These are phyloP conservation scores for Gastracanthus pulcherrimus DNA, from an alignment of 2,888 invertebrate genomes.

Conservation along the genomic window DNA sequence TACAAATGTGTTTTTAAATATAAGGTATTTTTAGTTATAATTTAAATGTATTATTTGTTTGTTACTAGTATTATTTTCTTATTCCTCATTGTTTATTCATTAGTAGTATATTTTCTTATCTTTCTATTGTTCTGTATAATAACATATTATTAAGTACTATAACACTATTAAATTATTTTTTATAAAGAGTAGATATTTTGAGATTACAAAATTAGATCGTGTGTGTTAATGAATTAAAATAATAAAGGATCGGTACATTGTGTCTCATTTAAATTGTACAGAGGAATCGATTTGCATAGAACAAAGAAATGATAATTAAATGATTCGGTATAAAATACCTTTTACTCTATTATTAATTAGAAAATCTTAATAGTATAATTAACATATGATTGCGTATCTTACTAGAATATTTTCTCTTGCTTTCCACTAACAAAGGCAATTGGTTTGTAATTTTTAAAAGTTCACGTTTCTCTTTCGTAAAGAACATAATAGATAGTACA, in stretches of 20 bases:
- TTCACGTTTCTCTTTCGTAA: constrained; percentile 1
- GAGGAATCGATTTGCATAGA: background rate
- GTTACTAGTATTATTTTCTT: background rate
- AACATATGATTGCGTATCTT: constrained; percentile 1
- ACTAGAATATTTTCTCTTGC: background rate
- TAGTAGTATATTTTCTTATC: background rate
- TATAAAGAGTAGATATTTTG: background rate
- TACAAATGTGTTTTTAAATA: no score
- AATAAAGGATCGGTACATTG: background rate
- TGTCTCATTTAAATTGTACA: background rate
- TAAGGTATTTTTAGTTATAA: no score
- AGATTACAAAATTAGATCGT: background rate
- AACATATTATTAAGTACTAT: background rate
- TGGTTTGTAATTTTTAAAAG: constrained; percentile 12
- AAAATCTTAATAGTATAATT: constrained; percentile 9
- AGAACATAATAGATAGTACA: constrained; percentile 2
- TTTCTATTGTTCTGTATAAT: background rate
- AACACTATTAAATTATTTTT: background rate
- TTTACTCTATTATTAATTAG: constrained; percentile 7
- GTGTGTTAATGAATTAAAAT: background rate
- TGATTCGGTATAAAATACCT: background rate
- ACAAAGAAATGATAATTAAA: constrained; percentile 35
- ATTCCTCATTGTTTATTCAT: background rate
- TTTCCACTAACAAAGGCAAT: constrained; percentile 20
- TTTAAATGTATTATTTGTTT: no score